Base-by-base conservation (phyloP, 23 tunicate species). In the Phallusia fumigata region DNA sequence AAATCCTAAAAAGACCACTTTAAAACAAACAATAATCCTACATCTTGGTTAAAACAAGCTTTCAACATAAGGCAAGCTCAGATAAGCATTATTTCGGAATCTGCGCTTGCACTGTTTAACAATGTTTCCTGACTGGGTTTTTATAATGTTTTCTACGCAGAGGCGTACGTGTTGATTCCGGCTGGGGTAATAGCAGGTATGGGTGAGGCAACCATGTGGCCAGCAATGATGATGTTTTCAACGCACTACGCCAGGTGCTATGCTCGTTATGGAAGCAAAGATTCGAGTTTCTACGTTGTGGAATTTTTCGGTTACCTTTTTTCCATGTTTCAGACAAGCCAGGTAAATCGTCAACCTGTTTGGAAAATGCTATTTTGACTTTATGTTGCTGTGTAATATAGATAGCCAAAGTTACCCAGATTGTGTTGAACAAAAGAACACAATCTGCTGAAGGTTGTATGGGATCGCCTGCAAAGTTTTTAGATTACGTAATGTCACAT, bases 121-220 rank as follows among this genome's bases (percentile, higher is more conserved):
- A 40, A 31, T 30, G 31, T 5, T 31, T 65, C 11, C 11, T 31
- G 11, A 5, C 31, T 6, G 6, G 32, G 30, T 33, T 19, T 74
- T 33, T 33, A 74, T 35, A 40, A 75, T 18, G n/a, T 22, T 33
- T 31, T 75, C 19, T 78, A 6, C 13, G 16, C 77, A 74, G 77
- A 32, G 40, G 33, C 77, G 2, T 74, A 74, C 30, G 34, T 74
- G 77, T 31, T 74, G 21, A 74, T 74, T 30, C 77, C 77, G 8
- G 77, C 77, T 74, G 77, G 77, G 12, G 40, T 16, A 32, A 74
- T 74, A 30, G 77, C 77, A 30, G 77, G 77, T 33, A 74, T 74
- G n/a, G 77, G 77, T 32, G 77, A 74, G 40, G 77, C 77, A 32
- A 74, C 77, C 26, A 32, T 74, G 40, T 74, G 77, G 77, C 77